phyloP scores from a whole-genome alignment of 1,140 invertebrate species.

The Drosophila prosaltans region DNA sequence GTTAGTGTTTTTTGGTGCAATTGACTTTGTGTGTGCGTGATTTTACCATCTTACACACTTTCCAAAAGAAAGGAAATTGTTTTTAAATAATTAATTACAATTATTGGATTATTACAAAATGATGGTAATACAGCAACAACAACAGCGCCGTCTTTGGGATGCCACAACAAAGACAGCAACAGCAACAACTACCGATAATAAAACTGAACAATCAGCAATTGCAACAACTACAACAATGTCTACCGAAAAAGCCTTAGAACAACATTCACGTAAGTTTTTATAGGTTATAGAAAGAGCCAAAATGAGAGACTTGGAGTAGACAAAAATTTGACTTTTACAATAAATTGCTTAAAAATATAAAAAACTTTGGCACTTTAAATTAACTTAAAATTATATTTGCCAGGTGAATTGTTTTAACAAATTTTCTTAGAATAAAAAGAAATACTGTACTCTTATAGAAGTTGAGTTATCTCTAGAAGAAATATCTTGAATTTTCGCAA shows the following conservation, averaged over 20 bases:
- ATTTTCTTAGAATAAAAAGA: no score
- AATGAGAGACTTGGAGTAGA: not conserved
- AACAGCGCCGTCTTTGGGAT: slow-evolving; percentile 60
- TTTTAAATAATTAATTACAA: slow-evolving; percentile 17
- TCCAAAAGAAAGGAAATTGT: not conserved
- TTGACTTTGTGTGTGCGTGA: slow-evolving; percentile 9
- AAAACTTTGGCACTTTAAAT: no score
- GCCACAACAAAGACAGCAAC: slow-evolving; percentile 22
- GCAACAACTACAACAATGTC: slow-evolving; percentile 18
- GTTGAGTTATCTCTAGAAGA: no score
- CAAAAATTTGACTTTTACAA: not conserved
- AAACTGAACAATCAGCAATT: slow-evolving; percentile 19
- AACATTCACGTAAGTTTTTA: slow-evolving; percentile 46
- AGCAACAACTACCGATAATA: not conserved
- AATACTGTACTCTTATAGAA: no score
- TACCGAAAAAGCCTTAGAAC: slow-evolving; percentile 22
- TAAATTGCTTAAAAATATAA: no score
- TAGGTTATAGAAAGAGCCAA: not conserved
- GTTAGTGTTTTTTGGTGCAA: slow-evolving; percentile 30
- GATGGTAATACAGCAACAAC: slow-evolving; percentile 75
- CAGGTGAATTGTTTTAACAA: no score
- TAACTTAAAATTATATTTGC: no score
- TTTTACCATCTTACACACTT: no score
- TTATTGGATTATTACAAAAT: slow-evolving; percentile 40
- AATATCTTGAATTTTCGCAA: no score